Evolutionary conservation across 2,797 vertebrate genomes (phyloP), one percentile per base, ranked within the genome.

Genomic region (Melanotaenia trifasciata): DNA sequence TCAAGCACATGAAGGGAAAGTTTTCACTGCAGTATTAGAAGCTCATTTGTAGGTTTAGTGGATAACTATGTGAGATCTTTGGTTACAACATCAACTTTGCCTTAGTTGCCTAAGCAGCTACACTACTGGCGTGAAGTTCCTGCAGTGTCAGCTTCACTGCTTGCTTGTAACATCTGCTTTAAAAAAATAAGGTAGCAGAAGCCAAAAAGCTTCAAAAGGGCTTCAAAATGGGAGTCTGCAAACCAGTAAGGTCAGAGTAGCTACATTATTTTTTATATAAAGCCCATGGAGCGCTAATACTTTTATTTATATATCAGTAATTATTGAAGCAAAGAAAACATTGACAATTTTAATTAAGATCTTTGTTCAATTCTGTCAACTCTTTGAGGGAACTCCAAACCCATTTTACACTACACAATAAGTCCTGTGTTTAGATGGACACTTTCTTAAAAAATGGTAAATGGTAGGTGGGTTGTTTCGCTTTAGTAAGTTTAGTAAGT

Each of bases 1-100:
- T 43, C 58, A 62, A 51, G 64, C 58, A 35, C 65, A 58, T 33
- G 43, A 35, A 72, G 33, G 69, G 66, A 33, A 43, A 12, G 35
- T 54, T 58, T 51, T 33, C 32, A 24, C 11, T 0, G 11, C 47
- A 35, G 9, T 16, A 61, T 51, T 32, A 64, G 47, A 28, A 13
- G 24, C 20, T 30, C 9, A 12, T 5, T 26, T 13, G 10, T 32
- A 28, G 51, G 7, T 53, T 14, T 38, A 16, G 6, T 33, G 22
- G 14, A 36, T 18, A 40, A 35, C 9, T 4, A 1, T 26, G 51
- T 58, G 22, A 24, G 56, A 33, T 11, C 3, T 10, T 12, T 59
- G 10, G 12, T 22, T 45, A 5, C 14, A 45, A 47, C 45, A 7
- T 18, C 16, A 43, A 16, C 16, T 43, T 43, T 43, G 4, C 5